phyloP scores from a whole-genome alignment of 2,797 vertebrate genomes.

The Apogon hyalosoma region DNA sequence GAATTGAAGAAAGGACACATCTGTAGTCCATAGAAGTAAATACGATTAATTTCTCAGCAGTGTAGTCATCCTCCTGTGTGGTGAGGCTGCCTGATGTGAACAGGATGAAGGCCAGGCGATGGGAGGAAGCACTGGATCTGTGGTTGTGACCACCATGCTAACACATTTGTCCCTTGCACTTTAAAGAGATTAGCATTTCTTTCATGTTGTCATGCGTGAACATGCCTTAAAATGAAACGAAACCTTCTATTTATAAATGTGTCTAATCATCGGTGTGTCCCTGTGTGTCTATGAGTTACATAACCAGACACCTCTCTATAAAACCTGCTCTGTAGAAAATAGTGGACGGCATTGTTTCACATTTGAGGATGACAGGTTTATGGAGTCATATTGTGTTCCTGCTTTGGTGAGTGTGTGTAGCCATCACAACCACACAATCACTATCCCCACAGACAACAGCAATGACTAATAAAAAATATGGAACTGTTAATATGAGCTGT shows the following conservation, averaged over 20 bases:
- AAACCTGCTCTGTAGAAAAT: conserved; percentile 31
- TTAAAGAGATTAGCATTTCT: conserved; percentile 45
- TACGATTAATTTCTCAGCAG: conserved; percentile 35
- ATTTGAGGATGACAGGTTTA: conserved; percentile 18
- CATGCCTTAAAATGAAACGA: conserved; percentile 76
- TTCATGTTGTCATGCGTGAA: conserved; percentile 67
- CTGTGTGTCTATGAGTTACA: conserved; percentile 1
- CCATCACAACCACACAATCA: conserved; percentile 40
- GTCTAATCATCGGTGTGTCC: conserved; percentile 33
- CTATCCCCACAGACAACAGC: conserved; percentile 40
- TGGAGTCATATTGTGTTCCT: conserved; percentile 14
- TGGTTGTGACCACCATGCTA: conserved; percentile 66
- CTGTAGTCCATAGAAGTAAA: conserved; percentile 46
- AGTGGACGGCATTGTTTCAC: conserved; percentile 19
- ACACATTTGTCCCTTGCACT: conserved; percentile 69
- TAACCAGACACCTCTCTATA: conserved; percentile 31
- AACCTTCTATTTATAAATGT: conserved; percentile 63
- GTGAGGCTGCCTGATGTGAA: conserved; percentile 45
- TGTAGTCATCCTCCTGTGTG: conserved; percentile 60
- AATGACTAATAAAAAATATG: conserved; percentile 20
- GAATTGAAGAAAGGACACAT: conserved; percentile 38
- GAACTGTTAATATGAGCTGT: conserved; percentile 23
- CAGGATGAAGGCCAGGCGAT: conserved; percentile 55
- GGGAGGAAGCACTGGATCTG: conserved; percentile 61
- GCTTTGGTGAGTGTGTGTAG: conserved; percentile 45